Base-by-base conservation (phyloP, 2,888 invertebrate species). In the Xanthorhoe spadicearia region DNA sequence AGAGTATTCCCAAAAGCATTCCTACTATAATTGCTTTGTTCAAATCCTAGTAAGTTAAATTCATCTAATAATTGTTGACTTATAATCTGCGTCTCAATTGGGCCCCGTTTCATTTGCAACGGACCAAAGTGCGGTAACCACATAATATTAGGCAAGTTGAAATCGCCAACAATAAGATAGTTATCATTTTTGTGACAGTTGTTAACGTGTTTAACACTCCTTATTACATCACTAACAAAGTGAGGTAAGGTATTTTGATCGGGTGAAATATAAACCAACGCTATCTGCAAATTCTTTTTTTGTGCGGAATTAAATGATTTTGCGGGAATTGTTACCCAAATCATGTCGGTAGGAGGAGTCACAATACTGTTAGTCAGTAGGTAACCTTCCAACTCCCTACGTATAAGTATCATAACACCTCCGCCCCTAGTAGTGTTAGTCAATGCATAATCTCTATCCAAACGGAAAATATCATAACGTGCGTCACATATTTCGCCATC, bases 21-120 rank as follows among this genome's bases (percentile, higher is more conserved):
- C 46, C n/a, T 18, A 19, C 18, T 56, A 46, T 17, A 56, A 23
- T 56, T 56, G n/a, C 55, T 56, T 46, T 56, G 55, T 23, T 56
- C 55, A 0, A 56, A 23, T 9, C 55, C 46, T 7, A 56, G 7
- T 7, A 56, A 6, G n/a, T 23, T 56, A n/a, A 56, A 46, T 23
- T 43, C 55, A 32, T 56, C 46, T 7, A 56, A n/a, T 13, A 56
- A 7, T 6, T 13, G 15, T 13, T 56, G 43, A 35, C 35, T 32
- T 5, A 35, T 18, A 2, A 5, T 54, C 15, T 54, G 54, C 7
- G 15, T 32, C 15, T 54, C 54, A 6, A 54, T 32, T 8, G 54
- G 15, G 17, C 54, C 54, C 8, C 18, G 54, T 17, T 9, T 43
- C 15, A 56, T 18, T 5, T 56, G 55, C 2, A 56, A 19, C 6